Evolutionary conservation across 2,797 vertebrate genomes (phyloP).

Genomic region (Rousettus madagascariensis): DNA sequence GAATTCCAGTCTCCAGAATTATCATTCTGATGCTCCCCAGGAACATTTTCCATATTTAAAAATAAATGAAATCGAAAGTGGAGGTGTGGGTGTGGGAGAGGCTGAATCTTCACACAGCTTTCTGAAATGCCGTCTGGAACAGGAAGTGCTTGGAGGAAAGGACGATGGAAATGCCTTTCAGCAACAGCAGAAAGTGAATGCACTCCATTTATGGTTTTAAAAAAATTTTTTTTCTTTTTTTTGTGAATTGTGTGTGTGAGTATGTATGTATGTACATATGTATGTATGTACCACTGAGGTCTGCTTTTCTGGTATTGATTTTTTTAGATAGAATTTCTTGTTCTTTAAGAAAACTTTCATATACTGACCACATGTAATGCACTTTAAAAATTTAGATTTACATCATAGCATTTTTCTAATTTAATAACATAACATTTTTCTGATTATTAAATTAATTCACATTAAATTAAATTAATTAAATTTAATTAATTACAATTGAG

Average conservation of each 20-base stretch:
- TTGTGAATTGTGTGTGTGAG: neutral
- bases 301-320: neutral
- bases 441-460: neutral
- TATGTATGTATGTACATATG: neutral
- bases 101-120: conserved; percentile 46
- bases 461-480: too few relatives aligned
- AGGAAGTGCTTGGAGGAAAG: neutral
- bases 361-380: neutral
- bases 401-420: neutral
- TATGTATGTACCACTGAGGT: neutral
- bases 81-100: neutral
- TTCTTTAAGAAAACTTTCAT: neutral
- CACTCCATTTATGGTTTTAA: neutral
- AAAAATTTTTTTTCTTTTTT: neutral
- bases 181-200: neutral
- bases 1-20: neutral
- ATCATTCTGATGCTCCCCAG: neutral
- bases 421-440: neutral
- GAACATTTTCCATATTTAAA: neutral
- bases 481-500: neutral
- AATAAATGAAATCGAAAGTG: neutral
- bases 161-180: neutral
- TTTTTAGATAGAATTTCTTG: neutral
- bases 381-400: neutral
- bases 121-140: conserved; percentile 39